phyloP scores from a whole-genome alignment of 2,113 vertebrate genomes.

The Notarius quadriscutis region DNA sequence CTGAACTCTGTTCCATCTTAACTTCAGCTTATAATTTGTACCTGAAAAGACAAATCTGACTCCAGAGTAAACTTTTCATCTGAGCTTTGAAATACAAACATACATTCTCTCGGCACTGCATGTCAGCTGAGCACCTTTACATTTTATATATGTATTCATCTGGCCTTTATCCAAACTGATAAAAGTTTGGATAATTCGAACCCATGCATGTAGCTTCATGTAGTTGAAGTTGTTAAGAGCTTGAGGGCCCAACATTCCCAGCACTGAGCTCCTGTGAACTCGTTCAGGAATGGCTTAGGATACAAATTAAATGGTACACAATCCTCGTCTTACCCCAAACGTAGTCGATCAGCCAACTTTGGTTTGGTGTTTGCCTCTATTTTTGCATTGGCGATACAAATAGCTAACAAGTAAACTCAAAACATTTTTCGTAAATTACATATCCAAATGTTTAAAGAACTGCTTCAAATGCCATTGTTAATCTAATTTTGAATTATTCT shows the following conservation, averaged over 20 bases:
- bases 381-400: neutral
- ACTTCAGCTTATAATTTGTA: neutral
- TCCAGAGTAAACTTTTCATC: neutral
- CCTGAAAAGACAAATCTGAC: neutral
- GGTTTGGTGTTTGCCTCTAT: neutral
- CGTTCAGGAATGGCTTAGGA: neutral
- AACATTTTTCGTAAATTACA: neutral
- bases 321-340: neutral
- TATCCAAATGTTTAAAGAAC: neutral
- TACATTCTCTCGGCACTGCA: no score
- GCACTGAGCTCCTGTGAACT: neutral
- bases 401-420: neutral
- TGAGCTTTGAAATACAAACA: no score
- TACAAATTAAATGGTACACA: neutral
- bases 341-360: no score
- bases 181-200: neutral
- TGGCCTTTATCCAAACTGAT: neutral
- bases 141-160: neutral
- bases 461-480: neutral
- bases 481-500: neutral
- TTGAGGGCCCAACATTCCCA: neutral
- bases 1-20: neutral
- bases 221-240: neutral
- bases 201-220: slow-evolving; percentile 12
- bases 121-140: neutral